Evolutionary conservation across 2,888 invertebrate genomes (phyloP).

Genomic region (Zygothrica quintamaculata): DNA sequence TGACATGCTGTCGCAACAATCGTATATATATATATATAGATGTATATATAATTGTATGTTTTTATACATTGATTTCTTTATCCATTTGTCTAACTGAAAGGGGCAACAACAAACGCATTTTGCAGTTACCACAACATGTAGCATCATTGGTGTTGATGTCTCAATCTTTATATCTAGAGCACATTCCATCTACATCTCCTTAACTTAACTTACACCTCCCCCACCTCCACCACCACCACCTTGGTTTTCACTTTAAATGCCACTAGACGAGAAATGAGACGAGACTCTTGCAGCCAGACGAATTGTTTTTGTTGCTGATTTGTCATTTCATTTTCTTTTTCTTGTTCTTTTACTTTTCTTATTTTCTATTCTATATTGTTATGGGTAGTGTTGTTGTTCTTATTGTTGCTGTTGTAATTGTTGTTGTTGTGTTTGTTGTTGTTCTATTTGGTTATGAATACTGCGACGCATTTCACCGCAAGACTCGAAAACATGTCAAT

Average conservation of each 20-base stretch:
- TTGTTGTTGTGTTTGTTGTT: slow-evolving; percentile 7
- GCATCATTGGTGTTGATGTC: no score
- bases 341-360: neutral
- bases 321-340: slow-evolving; percentile 60
- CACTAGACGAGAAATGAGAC: slow-evolving; percentile 31
- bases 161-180: neutral
- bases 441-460: slow-evolving; percentile 52
- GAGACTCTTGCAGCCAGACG: slow-evolving; percentile 47
- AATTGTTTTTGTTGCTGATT: slow-evolving; percentile 55
- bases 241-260: slow-evolving; percentile 20
- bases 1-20: slow-evolving; percentile 34
- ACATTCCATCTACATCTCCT: neutral
- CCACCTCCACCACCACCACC: neutral
- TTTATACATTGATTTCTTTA: slow-evolving; percentile 15
- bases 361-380: slow-evolving; percentile 4
- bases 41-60: slow-evolving; percentile 1
- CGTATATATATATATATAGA: slow-evolving; percentile 13
- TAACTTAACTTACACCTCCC: neutral
- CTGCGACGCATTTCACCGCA: slow-evolving; percentile 64
- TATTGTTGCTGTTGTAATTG: slow-evolving; percentile 3
- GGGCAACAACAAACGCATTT: slow-evolving; percentile 49
- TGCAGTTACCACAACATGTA: no score
- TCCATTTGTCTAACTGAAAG: slow-evolving; percentile 37
- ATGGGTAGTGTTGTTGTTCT: no score
- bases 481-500: slow-evolving; percentile 47